These are phyloP conservation scores for Heliconius ismenius DNA, from an alignment of 2,888 invertebrate species.

Conservation along the genomic window DNA sequence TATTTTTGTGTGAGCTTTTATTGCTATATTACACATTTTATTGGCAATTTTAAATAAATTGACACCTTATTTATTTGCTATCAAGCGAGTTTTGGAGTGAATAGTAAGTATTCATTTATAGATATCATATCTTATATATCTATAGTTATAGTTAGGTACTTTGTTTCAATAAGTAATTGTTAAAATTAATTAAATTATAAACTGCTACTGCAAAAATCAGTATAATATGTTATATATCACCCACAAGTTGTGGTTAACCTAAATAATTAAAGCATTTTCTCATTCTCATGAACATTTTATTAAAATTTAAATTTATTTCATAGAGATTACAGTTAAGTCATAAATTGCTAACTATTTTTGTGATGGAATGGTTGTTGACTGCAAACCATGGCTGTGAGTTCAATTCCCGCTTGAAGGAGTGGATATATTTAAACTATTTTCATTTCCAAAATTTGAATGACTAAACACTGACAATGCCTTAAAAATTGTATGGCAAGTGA, in stretches of 20 bases:
- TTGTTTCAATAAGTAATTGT: neutral
- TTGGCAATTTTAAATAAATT: conserved; percentile 46
- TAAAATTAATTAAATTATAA: neutral
- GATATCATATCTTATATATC: conserved; percentile 15
- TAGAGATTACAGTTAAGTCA: too few relatives aligned
- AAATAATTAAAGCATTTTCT: neutral
- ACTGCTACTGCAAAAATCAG: neutral
- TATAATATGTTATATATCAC: too few relatives aligned
- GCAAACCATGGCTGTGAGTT: too few relatives aligned
- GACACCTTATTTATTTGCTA: conserved; percentile 67
- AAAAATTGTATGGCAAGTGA: too few relatives aligned
- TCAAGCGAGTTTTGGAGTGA: conserved; percentile 77
- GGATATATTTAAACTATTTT: too few relatives aligned
- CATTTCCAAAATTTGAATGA: too few relatives aligned
- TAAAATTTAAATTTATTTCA: too few relatives aligned
- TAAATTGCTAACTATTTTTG: too few relatives aligned
- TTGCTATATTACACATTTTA: conserved; percentile 42
- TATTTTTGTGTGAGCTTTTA: conserved; percentile 30
- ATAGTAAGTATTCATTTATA: conserved; percentile 67
- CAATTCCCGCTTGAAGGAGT: too few relatives aligned
- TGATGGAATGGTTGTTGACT: too few relatives aligned
- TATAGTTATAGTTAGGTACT: neutral
- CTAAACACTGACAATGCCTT: too few relatives aligned
- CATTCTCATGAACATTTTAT: neutral
- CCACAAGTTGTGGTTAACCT: too few relatives aligned